Conservation (phyloP, 2,797 vertebrate genomes). For the Huso huso region DNA sequence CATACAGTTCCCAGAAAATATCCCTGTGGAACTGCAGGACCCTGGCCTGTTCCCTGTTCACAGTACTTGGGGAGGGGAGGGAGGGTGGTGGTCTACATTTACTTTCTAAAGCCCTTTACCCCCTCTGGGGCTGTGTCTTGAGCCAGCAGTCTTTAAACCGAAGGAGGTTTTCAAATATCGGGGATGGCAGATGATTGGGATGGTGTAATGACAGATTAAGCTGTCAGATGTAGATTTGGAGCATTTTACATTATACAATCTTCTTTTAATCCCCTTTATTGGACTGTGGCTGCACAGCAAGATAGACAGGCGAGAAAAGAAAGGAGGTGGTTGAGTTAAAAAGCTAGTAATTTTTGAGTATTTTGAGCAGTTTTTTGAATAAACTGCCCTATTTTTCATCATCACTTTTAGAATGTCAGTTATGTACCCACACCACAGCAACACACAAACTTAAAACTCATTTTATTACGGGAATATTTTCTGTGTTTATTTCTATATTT, state of each 20-base stretch:
- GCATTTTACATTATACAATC: conserved; percentile 45
- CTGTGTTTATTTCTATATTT: too few relatives aligned
- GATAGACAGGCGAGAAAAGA: conserved; percentile 15
- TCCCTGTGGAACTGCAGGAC: too few relatives aligned
- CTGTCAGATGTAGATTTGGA: conserved; percentile 27
- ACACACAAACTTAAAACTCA: too few relatives aligned
- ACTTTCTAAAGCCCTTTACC: conserved; percentile 4
- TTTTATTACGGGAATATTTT: too few relatives aligned
- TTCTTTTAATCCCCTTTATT: conserved; percentile 47
- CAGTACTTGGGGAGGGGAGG: background rate
- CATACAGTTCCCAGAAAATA: too few relatives aligned
- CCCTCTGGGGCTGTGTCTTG: conserved; percentile 7
- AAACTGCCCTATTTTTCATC: too few relatives aligned
- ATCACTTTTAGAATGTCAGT: too few relatives aligned
- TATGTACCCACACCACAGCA: too few relatives aligned
- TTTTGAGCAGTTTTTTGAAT: background rate
- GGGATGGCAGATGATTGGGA: conserved; percentile 5
- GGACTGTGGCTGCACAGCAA: conserved; percentile 22
- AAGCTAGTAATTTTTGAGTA: background rate
- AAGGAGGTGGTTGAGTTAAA: conserved; percentile 12
- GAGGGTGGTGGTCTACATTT: background rate
- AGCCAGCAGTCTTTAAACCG: background rate
- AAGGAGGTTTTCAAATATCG: background rate
- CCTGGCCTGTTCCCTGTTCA: too few relatives aligned
- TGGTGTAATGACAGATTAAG: conserved; percentile 36